phyloP scores from a whole-genome alignment of 2,797 vertebrate species.

The Lepilemur ruficaudatus region DNA sequence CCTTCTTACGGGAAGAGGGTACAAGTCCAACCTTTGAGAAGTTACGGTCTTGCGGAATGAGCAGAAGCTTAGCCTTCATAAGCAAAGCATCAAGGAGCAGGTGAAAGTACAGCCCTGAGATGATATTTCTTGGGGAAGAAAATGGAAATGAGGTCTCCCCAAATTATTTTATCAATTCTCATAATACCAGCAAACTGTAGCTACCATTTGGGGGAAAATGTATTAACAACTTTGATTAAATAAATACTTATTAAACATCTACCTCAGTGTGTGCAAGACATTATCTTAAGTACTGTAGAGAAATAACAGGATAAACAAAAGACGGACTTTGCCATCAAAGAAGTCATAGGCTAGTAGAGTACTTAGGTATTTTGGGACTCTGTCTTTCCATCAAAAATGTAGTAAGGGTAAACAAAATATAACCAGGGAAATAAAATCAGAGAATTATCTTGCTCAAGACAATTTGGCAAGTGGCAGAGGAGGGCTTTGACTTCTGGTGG shows the following conservation, averaged over 20 bases:
- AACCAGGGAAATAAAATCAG: background rate
- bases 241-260: background rate
- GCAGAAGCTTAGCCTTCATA: background rate
- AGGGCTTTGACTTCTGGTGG: background rate
- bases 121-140: background rate
- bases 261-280: background rate
- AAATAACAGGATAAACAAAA: background rate
- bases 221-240: constrained; percentile 16
- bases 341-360: background rate
- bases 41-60: background rate
- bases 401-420: background rate
- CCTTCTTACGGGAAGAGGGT: background rate
- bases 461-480: background rate
- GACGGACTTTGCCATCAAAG: background rate
- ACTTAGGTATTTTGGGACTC: background rate
- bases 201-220: background rate
- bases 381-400: background rate
- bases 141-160: background rate
- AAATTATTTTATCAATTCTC: background rate
- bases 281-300: background rate
- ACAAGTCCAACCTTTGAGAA: background rate
- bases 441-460: background rate
- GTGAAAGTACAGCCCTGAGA: background rate
- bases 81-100: background rate
- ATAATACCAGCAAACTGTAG: background rate